Evolutionary conservation across 2,797 vertebrate genomes (phyloP).

Genomic region (Neosilurus mollespiculum): DNA sequence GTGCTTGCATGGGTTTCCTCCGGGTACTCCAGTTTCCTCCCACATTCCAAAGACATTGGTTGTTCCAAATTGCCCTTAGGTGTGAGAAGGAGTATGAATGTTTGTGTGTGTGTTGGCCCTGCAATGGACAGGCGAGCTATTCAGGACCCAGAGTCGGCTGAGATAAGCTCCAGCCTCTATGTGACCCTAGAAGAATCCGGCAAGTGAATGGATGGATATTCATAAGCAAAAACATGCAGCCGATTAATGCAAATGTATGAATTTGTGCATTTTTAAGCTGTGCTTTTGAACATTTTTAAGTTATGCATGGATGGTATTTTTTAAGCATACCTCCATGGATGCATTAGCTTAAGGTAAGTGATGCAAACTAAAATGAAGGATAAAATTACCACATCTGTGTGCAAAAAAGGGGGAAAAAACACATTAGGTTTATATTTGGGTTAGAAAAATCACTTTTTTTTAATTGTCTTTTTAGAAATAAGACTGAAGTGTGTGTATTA

Average conservation of each 20-base stretch:
- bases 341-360: constrained; percentile 6
- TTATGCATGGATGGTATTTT: not conserved
- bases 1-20: too few relatives aligned
- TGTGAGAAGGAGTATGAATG: too few relatives aligned
- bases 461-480: too few relatives aligned
- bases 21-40: too few relatives aligned
- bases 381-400: not conserved
- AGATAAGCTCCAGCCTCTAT: too few relatives aligned
- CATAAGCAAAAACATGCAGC: not conserved
- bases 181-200: too few relatives aligned
- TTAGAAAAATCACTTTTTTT: not conserved
- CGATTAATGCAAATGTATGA: not conserved
- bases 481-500: not conserved
- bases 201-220: not conserved
- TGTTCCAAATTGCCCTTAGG: too few relatives aligned
- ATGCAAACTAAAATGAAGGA: not conserved
- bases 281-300: not conserved
- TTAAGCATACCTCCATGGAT: not conserved
- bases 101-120: too few relatives aligned
- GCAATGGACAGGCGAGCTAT: too few relatives aligned
- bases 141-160: too few relatives aligned
- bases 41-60: too few relatives aligned
- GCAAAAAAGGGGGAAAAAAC: too few relatives aligned
- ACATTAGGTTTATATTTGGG: not conserved
- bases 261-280: not conserved